Percentiles rank a stretch among this genome's conserved stretches.
These are phyloP conservation scores for Galemys pyrenaicus DNA, from an alignment of 2,113 vertebrate species.

Conservation along the genomic window DNA sequence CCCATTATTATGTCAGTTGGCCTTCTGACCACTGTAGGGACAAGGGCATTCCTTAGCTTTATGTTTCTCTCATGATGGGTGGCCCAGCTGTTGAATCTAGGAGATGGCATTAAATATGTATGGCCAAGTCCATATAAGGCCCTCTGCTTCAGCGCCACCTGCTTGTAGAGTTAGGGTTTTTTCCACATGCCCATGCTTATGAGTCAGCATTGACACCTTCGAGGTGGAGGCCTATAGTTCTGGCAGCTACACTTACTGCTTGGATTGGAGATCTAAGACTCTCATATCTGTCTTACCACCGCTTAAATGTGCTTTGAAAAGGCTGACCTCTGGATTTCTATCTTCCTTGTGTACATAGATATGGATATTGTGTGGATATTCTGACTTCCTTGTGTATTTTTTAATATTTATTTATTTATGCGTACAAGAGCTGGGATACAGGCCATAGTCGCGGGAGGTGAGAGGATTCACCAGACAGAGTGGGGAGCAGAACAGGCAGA, in stretches of 20 bases:
- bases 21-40: neutral
- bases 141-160: neutral
- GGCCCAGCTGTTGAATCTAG: neutral
- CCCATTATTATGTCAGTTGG: neutral
- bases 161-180: neutral
- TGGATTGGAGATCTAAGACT: neutral
- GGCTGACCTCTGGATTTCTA: neutral
- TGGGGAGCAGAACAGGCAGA: too few species aligned
- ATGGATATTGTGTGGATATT: too few species aligned
- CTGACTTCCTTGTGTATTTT: too few species aligned
- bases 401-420: too few species aligned
- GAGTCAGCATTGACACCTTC: neutral
- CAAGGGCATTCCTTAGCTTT: neutral
- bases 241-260: neutral
- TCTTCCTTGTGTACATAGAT: too few species aligned
- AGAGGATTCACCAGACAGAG: too few species aligned
- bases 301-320: neutral
- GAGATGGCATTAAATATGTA: fast-evolving
- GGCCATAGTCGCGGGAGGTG: too few species aligned
- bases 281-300: neutral
- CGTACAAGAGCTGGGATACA: too few species aligned
- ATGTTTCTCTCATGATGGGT: neutral
- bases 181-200: neutral
- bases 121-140: fast-evolving
- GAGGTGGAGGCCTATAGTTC: neutral